Base-by-base conservation (phyloP, 2,888 invertebrate species). In the Tetheella fluctuosa region DNA sequence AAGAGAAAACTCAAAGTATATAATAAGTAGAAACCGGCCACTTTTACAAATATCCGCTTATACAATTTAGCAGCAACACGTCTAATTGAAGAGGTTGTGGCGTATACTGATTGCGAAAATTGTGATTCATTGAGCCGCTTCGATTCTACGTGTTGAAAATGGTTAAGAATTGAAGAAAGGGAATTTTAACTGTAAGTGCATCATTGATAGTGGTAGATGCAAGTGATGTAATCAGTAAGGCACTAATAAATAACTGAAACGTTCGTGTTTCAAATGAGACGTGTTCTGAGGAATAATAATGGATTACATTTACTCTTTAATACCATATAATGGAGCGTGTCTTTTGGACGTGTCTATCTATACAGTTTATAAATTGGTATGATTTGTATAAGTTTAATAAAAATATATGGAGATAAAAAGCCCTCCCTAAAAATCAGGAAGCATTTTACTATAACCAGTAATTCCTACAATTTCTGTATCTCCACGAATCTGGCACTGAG, bases 71-170 rank as follows among this genome's bases (percentile, higher is more conserved):
- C 70, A 65, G 68, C 75, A 67, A 77, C 79, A 73, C 74, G 69
- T 81, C 77, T 82, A 83, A 83, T 81, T 78, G 81, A 77, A 73
- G 80, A 68, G 73, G 76, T 70, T 74, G 77, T 74, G 71, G 73
- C 70, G 73, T 72, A 73, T 71, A 68, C 62, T 63, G 67, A 70
- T 74, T 75, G 65, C 62, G 70, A 63, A 69, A 65, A 65, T 79
- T 81, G 80, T 84, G 74, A 73, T 71, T 71, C 74, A 75, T 68
- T 64, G 65, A 68, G 71, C 67, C 71, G 68, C 64, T 64, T 64
- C 59, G 66, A 64, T 58, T 65, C 53, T 68, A 72, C 74, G 71
- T 64, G 73, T 65, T 73, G 60, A 65, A 70, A 69, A 72, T 71
- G 58, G 70, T 55, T 37, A 55, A 55, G 34, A 20, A 54, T 34